Base-by-base conservation (phyloP, 2,113 vertebrate species). In the Eurypyga helias region DNA sequence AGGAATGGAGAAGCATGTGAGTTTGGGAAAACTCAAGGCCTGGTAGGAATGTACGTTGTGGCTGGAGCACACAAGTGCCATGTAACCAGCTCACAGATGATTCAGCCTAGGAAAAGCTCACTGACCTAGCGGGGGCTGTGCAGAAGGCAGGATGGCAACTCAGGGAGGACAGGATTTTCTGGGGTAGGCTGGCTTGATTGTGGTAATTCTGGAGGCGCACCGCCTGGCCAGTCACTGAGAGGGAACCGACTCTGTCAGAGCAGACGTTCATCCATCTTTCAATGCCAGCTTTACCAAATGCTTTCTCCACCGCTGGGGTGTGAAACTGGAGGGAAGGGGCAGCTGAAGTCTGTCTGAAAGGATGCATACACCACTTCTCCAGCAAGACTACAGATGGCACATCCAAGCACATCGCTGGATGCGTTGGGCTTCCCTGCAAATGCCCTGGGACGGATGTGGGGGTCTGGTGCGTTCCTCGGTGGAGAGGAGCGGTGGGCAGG, bases 401-500 rank as follows among this genome's bases (percentile, higher is more conserved):
- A 61, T 57, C 78, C 55, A 55, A 84, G 73, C 2, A 12, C 73
- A 78, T 29, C 1, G 7, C 60, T 91, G 61, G 84, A 94, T 83
- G 89, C 45, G 3, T 0, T 45, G 26, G 83, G 67, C 76, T 81
- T 89, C 71, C 90, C 94, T 97, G 84, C n/a, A 38, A 67, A 60
- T 0, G n/a, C 43, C 60, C n/a, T 73, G 76, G 75, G 67, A 78
- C 1, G 0, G 66, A 70, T 0, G 41, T 41, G 7, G 9, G 38
- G 36, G 8, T 62, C 78, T 82, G 90, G 29, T 1, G 7, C 2
- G 1, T 5, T 85, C 89, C 83, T 93, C 76, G 2, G 3, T 83
- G 54, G 83, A 95, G 86, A 95, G 31, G 90, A 95, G 17, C 2
- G 3, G 66, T 43, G 83, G 95, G 91, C 72, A 61, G 91, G 97